Evolutionary conservation across 1,140 invertebrate species (phyloP).

Genomic region (Eufriesea mexicana): DNA sequence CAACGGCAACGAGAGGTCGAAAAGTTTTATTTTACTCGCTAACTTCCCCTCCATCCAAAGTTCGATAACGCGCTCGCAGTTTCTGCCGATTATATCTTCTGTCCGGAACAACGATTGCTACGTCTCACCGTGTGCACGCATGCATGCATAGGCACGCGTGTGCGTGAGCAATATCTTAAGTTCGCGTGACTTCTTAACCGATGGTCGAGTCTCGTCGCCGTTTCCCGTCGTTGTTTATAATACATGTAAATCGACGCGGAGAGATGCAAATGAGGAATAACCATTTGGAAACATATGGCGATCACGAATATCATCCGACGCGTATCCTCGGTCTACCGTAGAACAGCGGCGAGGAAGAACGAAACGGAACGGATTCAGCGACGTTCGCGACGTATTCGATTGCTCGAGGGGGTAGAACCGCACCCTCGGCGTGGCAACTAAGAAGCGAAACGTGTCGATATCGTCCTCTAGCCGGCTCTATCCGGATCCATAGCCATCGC

Average conservation of each 20-base stretch:
- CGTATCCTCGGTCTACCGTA: neutral
- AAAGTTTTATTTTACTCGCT: neutral
- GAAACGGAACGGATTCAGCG: neutral
- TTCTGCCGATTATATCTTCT: neutral
- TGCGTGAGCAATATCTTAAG: neutral
- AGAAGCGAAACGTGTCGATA: constrained; percentile 6
- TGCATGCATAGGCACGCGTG: neutral
- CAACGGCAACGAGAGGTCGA: constrained; percentile 32
- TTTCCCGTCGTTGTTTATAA: constrained; percentile 29
- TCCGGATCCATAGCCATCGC: neutral
- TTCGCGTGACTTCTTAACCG: neutral
- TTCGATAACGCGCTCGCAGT: constrained; percentile 11
- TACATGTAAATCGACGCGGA: constrained; percentile 9
- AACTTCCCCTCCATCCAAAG: neutral
- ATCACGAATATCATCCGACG: neutral
- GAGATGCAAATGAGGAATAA: neutral
- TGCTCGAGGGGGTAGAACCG: neutral
- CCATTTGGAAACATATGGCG: neutral
- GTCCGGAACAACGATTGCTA: constrained; percentile 18
- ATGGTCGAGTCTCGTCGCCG: constrained; percentile 33
- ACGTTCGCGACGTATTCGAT: neutral
- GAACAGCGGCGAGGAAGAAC: too few species aligned
- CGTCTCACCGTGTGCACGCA: neutral
- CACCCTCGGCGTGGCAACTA: neutral
- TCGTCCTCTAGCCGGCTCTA: neutral